Percentiles rank a stretch among this genome's conserved stretches.
phyloP scores from a whole-genome alignment of 2,888 invertebrate genomes.

The Nasonovia ribisnigri region DNA sequence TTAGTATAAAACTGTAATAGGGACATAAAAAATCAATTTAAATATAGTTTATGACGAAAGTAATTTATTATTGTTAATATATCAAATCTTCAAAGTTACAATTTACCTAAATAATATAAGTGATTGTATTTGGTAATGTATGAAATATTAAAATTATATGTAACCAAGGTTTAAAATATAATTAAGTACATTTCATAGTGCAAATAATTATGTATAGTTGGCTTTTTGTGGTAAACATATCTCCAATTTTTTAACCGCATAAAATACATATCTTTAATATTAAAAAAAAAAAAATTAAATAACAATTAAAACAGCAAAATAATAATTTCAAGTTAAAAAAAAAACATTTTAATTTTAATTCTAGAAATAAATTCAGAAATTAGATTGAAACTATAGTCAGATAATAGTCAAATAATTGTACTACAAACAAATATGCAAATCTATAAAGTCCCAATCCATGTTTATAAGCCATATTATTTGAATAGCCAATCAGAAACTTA shows the following conservation, averaged over 20 bases:
- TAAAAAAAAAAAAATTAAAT: background rate
- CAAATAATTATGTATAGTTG: background rate
- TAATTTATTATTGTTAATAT: background rate
- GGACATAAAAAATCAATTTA: background rate
- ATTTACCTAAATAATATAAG: background rate
- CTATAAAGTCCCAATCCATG: background rate
- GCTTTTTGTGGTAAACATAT: background rate
- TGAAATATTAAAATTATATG: background rate
- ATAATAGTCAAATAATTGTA: background rate
- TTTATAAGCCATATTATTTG: background rate
- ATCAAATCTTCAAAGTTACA: background rate
- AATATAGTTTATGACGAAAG: background rate
- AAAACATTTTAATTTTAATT: background rate
- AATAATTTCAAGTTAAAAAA: no score
- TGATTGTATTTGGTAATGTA: background rate
- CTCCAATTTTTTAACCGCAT: background rate
- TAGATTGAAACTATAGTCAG: background rate
- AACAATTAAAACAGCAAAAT: no score
- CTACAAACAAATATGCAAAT: background rate
- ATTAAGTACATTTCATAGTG: background rate
- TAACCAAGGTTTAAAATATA: background rate
- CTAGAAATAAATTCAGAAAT: background rate
- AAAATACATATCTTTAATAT: background rate
- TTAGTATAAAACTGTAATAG: background rate
- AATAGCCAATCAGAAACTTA: background rate